Conservation (phyloP, 2,113 vertebrate genomes). For the Syngnathus typhle region DNA sequence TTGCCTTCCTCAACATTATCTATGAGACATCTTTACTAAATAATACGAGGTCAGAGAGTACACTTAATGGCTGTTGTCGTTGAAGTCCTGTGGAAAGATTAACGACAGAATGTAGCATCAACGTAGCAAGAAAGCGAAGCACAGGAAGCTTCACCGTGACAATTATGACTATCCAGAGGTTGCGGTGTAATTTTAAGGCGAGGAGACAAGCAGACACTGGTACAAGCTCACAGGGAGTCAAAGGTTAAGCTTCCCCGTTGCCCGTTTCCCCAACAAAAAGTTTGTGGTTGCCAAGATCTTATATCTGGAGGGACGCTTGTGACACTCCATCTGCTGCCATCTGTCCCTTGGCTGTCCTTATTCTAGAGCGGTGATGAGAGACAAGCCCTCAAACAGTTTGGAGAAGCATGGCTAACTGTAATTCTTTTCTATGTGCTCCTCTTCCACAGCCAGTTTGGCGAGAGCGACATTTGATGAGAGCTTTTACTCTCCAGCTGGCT, state of each 20-base stretch:
- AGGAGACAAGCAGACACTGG: slow-evolving; percentile 29
- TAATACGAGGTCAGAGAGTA: neutral
- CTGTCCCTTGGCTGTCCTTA: slow-evolving; percentile 60
- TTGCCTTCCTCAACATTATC: slow-evolving; percentile 39
- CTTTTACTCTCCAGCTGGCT: slow-evolving; percentile 12
- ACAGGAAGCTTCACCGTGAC: neutral
- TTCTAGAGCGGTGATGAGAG: slow-evolving; percentile 50
- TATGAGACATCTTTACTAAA: slow-evolving; percentile 24
- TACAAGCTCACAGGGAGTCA: slow-evolving; percentile 39
- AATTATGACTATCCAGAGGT: slow-evolving; percentile 4
- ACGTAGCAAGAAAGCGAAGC: neutral
- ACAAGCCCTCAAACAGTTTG: slow-evolving; percentile 41
- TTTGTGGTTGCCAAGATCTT: slow-evolving; percentile 58
- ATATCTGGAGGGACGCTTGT: slow-evolving; percentile 67
- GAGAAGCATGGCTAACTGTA: slow-evolving; percentile 26
- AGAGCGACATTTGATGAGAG: slow-evolving; percentile 16
- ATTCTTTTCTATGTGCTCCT: slow-evolving; percentile 53
- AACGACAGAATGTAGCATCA: neutral
- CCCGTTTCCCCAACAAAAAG: slow-evolving; percentile 60
- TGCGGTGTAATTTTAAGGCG: slow-evolving; percentile 6
- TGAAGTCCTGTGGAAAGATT: neutral
- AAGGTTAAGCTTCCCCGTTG: slow-evolving; percentile 62
- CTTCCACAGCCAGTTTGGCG: slow-evolving; percentile 31
- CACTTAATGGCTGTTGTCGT: neutral
- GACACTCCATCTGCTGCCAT: slow-evolving; percentile 75